These are phyloP conservation scores for Scomber scombrus DNA, from an alignment of 2,113 vertebrate genomes.

Conservation along the genomic window DNA sequence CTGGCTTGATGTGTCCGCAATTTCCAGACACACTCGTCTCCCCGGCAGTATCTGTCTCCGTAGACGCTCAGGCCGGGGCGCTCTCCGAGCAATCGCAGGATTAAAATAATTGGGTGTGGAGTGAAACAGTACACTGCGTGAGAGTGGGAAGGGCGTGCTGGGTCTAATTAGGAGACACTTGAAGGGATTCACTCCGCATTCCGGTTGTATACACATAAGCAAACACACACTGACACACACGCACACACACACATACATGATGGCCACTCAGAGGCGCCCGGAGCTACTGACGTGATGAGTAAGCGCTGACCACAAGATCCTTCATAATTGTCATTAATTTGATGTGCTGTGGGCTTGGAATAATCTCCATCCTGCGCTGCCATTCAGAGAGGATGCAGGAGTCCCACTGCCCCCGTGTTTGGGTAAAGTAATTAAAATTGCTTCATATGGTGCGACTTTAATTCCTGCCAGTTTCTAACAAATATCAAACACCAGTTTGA, in stretches of 20 bases:
- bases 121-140: constrained; percentile 84
- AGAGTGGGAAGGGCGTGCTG: constrained; percentile 86
- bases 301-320: constrained; percentile 64
- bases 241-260: constrained; percentile 9
- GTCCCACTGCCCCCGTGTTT: constrained; percentile 59
- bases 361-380: constrained; percentile 60
- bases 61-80: constrained; percentile 77
- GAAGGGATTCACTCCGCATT: constrained; percentile 83
- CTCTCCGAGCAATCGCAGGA: constrained; percentile 87
- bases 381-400: constrained; percentile 56
- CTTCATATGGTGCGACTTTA: constrained; percentile 77
- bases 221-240: constrained; percentile 26
- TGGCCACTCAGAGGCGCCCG: constrained; percentile 21
- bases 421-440: constrained; percentile 80
- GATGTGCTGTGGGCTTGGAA: constrained; percentile 63
- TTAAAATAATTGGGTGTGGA: constrained; percentile 87
- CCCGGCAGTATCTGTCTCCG: constrained; percentile 80
- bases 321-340: constrained; percentile 79
- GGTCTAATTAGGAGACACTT: constrained; percentile 89
- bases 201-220: constrained; percentile 41
- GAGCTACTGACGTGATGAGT: constrained; percentile 49
- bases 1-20: constrained; percentile 74
- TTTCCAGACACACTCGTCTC: constrained; percentile 74
- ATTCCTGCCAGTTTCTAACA: constrained; percentile 67
- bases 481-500: constrained; percentile 72